A percentile compares a stretch with the other conserved stretches of the same genome.
phyloP scores from a whole-genome alignment of 2,888 invertebrate species.

The Aricia artaxerxes region DNA sequence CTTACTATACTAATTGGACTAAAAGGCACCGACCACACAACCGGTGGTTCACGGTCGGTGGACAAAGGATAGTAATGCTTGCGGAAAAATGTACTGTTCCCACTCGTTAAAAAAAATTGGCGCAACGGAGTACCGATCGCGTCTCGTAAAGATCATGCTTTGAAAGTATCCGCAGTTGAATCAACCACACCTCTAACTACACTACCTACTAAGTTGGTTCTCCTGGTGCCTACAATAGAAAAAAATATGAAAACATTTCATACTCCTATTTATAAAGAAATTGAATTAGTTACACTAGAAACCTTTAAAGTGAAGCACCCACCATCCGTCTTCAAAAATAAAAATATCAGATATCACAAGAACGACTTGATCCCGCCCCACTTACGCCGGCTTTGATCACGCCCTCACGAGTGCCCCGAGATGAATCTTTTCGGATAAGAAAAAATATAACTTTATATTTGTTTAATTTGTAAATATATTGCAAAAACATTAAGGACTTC shows the following conservation, averaged over 20 bases:
- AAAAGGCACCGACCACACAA: too few relatives aligned
- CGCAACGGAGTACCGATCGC: too few relatives aligned
- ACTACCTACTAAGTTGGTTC: too few relatives aligned
- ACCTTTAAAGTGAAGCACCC: slow-evolving; percentile 23
- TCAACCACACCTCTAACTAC: too few relatives aligned
- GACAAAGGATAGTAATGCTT: too few relatives aligned
- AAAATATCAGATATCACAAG: slow-evolving; percentile 46
- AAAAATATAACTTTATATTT: background rate
- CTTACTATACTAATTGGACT: too few relatives aligned
- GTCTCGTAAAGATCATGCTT: too few relatives aligned
- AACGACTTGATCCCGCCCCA: slow-evolving; percentile 47
- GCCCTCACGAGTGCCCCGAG: slow-evolving; percentile 30
- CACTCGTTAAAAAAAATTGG: too few relatives aligned
- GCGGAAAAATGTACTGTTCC: too few relatives aligned
- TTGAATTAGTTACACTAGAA: slow-evolving; percentile 25
- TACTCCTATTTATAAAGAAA: background rate
- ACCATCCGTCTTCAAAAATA: slow-evolving; percentile 29
- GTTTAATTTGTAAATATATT: slow-evolving; percentile 6
- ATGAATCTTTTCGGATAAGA: slow-evolving; percentile 30
- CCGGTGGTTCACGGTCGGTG: too few relatives aligned
- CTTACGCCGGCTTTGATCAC: slow-evolving; percentile 50
- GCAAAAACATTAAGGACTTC: too few relatives aligned
- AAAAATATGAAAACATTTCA: background rate
- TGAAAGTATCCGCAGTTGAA: too few relatives aligned
- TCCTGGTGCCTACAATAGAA: background rate